Evolutionary conservation across 1,140 invertebrate species (phyloP).

Genomic region (Tetragnatha versicolor): DNA sequence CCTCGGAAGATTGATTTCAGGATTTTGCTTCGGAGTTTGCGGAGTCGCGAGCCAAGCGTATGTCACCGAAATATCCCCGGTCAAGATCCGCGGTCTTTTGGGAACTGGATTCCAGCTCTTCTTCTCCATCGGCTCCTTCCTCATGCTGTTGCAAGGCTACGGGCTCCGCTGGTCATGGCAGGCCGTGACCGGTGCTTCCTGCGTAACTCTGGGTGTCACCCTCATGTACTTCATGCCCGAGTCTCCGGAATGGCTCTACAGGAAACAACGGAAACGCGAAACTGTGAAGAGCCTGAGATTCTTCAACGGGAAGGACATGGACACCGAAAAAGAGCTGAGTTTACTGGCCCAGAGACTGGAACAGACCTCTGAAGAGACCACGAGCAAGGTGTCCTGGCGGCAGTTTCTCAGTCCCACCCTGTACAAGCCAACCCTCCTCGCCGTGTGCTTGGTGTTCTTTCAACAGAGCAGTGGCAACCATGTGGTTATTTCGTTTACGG

Average conservation of each 20-base stretch:
- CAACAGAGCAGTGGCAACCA: slow-evolving; percentile 93
- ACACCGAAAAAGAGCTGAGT: neutral
- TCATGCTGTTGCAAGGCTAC: slow-evolving; percentile 63
- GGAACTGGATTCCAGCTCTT: slow-evolving; percentile 83
- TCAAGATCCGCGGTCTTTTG: slow-evolving; percentile 79
- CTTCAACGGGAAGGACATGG: slow-evolving; percentile 20
- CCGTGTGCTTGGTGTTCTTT: slow-evolving; percentile 88
- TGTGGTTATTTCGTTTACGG: slow-evolving; percentile 91
- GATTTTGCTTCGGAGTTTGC: slow-evolving; percentile 71
- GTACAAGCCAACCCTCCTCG: slow-evolving; percentile 77
- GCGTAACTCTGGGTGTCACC: neutral
- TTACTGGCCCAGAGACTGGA: neutral
- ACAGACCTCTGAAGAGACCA: neutral
- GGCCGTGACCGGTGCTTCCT: neutral
- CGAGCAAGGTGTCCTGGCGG: slow-evolving; percentile 43
- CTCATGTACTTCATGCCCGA: slow-evolving; percentile 29
- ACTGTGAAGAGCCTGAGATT: slow-evolving; percentile 19
- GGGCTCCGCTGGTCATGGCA: neutral
- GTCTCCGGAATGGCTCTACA: slow-evolving; percentile 32
- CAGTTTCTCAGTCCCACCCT: slow-evolving; percentile 75
- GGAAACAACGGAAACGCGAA: neutral
- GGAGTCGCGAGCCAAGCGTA: slow-evolving; percentile 77
- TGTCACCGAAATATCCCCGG: slow-evolving; percentile 86
- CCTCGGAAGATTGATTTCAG: slow-evolving; percentile 72
- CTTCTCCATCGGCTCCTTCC: slow-evolving; percentile 78